Conservation (phyloP, 2,113 vertebrate species). For the Pycnonotus jocosus region DNA sequence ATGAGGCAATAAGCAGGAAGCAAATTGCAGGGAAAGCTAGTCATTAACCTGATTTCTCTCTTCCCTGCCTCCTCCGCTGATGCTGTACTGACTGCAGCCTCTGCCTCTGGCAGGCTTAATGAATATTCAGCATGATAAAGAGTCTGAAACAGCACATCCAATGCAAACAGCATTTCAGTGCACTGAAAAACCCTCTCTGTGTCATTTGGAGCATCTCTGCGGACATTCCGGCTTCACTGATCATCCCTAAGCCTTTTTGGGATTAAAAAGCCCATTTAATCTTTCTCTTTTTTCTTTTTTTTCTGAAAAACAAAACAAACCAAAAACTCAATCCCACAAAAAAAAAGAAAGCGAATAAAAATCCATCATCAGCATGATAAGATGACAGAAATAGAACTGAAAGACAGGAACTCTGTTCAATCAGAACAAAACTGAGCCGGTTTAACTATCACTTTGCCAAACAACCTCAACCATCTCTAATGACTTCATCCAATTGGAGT, state of each 20-base stretch:
- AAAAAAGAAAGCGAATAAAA: background rate
- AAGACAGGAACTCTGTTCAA: background rate
- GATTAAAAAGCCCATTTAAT: constrained; percentile 50
- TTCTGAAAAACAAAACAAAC: background rate
- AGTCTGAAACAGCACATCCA: constrained; percentile 24
- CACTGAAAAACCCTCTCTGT: background rate
- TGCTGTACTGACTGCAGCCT: constrained; percentile 25
- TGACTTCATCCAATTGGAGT: background rate
- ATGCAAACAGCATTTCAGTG: background rate
- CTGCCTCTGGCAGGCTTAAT: constrained; percentile 53
- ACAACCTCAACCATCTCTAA: background rate
- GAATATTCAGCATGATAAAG: constrained; percentile 43
- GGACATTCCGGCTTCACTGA: constrained; percentile 11
- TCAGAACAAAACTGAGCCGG: background rate
- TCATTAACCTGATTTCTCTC: constrained; percentile 60
- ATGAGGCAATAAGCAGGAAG: constrained; percentile 26
- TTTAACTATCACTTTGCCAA: background rate
- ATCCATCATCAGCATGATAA: background rate
- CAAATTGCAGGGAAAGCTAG: constrained; percentile 32
- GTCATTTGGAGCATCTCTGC: background rate
- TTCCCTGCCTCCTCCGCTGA: background rate
- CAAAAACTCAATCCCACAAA: background rate
- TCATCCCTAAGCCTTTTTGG: constrained; percentile 36
- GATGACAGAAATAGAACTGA: background rate
- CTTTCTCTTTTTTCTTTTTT: background rate